Evolutionary conservation across 35 echinoderm and acorn worm genomes (phyloP).

Genomic region (Apostichopus californicus): DNA sequence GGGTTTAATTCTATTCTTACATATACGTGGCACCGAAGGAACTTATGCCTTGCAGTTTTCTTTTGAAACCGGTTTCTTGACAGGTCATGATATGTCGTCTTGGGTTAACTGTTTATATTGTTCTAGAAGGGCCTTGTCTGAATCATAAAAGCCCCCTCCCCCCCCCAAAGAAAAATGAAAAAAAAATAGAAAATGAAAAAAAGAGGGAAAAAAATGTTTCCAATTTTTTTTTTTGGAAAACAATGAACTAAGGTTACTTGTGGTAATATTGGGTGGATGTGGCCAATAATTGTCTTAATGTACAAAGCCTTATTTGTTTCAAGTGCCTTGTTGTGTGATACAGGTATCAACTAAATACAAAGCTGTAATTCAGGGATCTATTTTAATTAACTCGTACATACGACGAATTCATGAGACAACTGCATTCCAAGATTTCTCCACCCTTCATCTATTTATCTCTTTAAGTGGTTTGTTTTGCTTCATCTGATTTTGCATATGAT

Average conservation of each 20-base stretch:
- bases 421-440: not conserved
- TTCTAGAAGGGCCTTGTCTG: too few relatives aligned
- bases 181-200: not conserved
- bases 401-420: not conserved
- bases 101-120: too few relatives aligned
- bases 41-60: too few relatives aligned
- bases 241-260: not conserved
- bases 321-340: not conserved
- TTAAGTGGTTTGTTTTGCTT: not conserved
- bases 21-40: too few relatives aligned
- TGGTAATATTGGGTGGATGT: not conserved
- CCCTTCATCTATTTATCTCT: not conserved
- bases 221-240: too few relatives aligned
- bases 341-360: not conserved
- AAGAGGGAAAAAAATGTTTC: not conserved
- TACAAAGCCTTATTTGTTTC: not conserved
- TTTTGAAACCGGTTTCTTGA: too few relatives aligned
- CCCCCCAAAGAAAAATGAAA: not conserved
- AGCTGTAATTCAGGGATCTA: not conserved
- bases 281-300: not conserved
- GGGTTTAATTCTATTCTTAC: too few relatives aligned
- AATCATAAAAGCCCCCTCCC: too few relatives aligned
- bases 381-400: not conserved
- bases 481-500: not conserved
- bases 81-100: too few relatives aligned